Evolutionary conservation across 2,113 vertebrate species (phyloP).

Genomic region (Reinhardtius hippoglossoides): DNA sequence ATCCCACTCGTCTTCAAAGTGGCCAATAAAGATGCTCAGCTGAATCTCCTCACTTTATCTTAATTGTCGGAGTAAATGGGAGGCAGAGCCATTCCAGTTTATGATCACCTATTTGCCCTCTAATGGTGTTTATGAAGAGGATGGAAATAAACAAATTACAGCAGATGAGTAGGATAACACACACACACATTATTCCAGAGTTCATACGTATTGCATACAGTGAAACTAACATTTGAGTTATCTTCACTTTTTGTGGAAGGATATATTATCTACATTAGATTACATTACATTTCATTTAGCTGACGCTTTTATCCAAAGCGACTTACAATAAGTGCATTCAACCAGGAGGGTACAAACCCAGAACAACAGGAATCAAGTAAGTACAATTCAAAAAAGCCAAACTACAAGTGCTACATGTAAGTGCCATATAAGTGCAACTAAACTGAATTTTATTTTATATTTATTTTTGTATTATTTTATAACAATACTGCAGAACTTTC

Average conservation of each 20-base stretch:
- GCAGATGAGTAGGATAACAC: slow-evolving; percentile 49
- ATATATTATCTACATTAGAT: not conserved
- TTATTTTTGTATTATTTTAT: no score
- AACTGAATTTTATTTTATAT: no score
- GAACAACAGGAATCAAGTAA: no score
- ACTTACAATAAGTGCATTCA: no score
- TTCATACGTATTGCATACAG: slow-evolving; percentile 3
- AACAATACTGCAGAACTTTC: not conserved
- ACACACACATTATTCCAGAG: slow-evolving; percentile 7
- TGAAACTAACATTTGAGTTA: not conserved
- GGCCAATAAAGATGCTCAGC: slow-evolving; percentile 51
- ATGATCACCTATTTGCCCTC: slow-evolving; percentile 70
- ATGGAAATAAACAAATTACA: slow-evolving; percentile 67
- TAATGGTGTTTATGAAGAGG: slow-evolving; percentile 73
- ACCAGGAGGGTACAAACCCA: no score
- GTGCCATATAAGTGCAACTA: no score
- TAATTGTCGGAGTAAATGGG: slow-evolving; percentile 63
- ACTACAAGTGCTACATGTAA: no score
- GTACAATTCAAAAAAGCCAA: no score
- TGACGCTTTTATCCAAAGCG: no score
- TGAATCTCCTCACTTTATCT: slow-evolving; percentile 66
- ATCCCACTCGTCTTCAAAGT: slow-evolving; percentile 37
- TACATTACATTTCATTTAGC: no score
- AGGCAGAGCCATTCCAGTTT: slow-evolving; percentile 58
- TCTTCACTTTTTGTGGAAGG: not conserved